phyloP scores from a whole-genome alignment of 2,888 invertebrate species.

The Laothoe populi region DNA sequence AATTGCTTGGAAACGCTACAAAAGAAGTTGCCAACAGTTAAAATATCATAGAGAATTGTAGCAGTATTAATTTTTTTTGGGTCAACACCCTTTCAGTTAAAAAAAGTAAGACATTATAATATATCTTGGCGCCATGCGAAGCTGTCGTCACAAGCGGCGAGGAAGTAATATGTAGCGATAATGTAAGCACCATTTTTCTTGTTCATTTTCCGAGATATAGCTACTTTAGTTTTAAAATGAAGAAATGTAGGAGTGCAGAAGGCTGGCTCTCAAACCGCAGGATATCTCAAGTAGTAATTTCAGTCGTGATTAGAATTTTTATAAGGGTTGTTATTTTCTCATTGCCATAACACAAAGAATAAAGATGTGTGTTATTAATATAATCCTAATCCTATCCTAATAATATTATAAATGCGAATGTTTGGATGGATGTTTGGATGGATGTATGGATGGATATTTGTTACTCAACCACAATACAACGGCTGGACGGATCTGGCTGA shows the following conservation, averaged over 20 bases:
- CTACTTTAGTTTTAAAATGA: conserved; percentile 35
- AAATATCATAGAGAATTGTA: neutral
- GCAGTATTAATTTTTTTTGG: neutral
- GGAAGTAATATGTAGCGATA: conserved; percentile 44
- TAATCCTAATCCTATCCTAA: neutral
- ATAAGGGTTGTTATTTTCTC: neutral
- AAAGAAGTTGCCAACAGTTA: no score
- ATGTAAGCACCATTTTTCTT: conserved; percentile 43
- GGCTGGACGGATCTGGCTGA: no score
- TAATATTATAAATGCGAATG: no score
- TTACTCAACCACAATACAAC: no score
- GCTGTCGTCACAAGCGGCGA: conserved; percentile 30
- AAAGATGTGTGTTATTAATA: no score
- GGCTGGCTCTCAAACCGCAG: neutral
- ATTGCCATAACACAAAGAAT: neutral
- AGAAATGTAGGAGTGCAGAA: conserved; percentile 26
- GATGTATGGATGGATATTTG: no score
- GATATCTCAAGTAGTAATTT: neutral
- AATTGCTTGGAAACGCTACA: no score
- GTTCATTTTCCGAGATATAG: conserved; percentile 32
- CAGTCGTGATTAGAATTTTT: neutral
- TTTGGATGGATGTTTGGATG: no score
- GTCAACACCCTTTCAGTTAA: conserved; percentile 27
- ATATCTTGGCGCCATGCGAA: conserved; percentile 40
- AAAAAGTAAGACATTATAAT: conserved; percentile 58